A percentile compares a stretch with the other conserved stretches of the same genome.
These are phyloP conservation scores for Drosophila pegasa DNA, from an alignment of 2,888 invertebrate species.

Conservation along the genomic window DNA sequence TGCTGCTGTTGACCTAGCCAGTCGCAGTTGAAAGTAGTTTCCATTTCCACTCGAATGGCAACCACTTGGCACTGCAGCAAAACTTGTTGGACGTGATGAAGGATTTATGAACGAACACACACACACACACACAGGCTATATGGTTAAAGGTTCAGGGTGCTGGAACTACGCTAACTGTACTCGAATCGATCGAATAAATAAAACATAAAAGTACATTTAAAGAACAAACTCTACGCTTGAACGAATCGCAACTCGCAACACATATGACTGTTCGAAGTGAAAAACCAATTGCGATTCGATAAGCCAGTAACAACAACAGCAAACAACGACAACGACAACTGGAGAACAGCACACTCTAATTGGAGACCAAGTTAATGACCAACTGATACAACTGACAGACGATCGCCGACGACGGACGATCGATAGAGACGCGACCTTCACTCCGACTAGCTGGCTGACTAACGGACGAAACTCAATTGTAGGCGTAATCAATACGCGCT, in stretches of 20 bases:
- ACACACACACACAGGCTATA: constrained; percentile 3
- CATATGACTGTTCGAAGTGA: constrained; percentile 18
- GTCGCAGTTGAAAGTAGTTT: constrained; percentile 48
- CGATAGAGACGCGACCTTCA: neutral
- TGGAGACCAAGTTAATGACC: constrained; percentile 39
- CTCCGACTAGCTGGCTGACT: constrained; percentile 25
- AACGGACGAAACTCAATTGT: constrained; percentile 17
- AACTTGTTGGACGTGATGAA: constrained; percentile 36
- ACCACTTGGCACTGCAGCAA: constrained; percentile 5
- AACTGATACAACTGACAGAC: constrained; percentile 30
- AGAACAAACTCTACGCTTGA: constrained; percentile 60
- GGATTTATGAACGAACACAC: constrained; percentile 55
- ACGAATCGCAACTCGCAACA: constrained; percentile 28
- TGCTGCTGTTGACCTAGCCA: constrained; percentile 50
- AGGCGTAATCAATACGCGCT: constrained; percentile 21
- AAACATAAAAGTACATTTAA: constrained; percentile 40
- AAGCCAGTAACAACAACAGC: constrained; percentile 35
- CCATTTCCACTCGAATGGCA: constrained; percentile 56
- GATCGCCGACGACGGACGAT: constrained; percentile 14
- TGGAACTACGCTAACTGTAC: constrained; percentile 35
- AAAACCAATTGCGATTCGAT: constrained; percentile 48
- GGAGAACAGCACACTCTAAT: constrained; percentile 53
- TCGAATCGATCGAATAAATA: constrained; percentile 32
- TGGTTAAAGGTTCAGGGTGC: constrained; percentile 54
- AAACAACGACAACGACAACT: constrained; percentile 11